Conservation (phyloP, 2,113 vertebrate species). For the Scophthalmus maximus region DNA sequence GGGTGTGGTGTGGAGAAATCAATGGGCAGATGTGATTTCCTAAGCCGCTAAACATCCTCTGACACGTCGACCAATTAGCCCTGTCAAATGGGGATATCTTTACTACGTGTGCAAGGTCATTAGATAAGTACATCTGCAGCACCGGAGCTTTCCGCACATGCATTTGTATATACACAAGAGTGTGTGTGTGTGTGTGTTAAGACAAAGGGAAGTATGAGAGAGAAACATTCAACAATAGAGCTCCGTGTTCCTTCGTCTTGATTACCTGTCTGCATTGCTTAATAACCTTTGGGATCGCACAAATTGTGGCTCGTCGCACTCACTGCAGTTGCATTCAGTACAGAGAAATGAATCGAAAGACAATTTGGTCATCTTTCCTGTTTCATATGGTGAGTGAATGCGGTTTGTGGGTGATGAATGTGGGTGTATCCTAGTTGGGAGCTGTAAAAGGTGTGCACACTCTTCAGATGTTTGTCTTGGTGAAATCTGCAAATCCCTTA, state of each 20-base stretch:
- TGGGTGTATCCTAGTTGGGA: no score
- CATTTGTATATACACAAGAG: background rate
- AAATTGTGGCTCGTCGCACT: slow-evolving; percentile 63
- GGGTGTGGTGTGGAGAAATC: slow-evolving; percentile 61
- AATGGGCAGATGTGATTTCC: slow-evolving; percentile 79
- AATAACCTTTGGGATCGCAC: slow-evolving; percentile 56
- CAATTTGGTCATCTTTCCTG: slow-evolving; percentile 53
- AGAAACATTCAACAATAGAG: slow-evolving; percentile 38
- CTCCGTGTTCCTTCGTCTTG: slow-evolving; percentile 40
- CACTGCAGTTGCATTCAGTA: slow-evolving; percentile 22
- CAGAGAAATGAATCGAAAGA: slow-evolving; percentile 43
- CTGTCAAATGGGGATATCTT: slow-evolving; percentile 76
- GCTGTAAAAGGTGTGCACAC: background rate
- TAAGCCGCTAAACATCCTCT: slow-evolving; percentile 78
- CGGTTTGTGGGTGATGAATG: no score
- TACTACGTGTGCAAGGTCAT: slow-evolving; percentile 71
- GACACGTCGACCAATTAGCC: slow-evolving; percentile 77
- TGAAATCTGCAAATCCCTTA: no score
- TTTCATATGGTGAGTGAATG: slow-evolving; percentile 23
- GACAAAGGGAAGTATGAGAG: slow-evolving; percentile 33
- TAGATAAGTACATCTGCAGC: slow-evolving; percentile 59
- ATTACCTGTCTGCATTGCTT: slow-evolving; percentile 59
- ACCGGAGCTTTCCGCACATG: background rate
- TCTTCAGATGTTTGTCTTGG: no score
- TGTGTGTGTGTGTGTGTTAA: slow-evolving; percentile 3